Conservation (phyloP, 2,113 vertebrate species). For the Callionymus lyra region DNA sequence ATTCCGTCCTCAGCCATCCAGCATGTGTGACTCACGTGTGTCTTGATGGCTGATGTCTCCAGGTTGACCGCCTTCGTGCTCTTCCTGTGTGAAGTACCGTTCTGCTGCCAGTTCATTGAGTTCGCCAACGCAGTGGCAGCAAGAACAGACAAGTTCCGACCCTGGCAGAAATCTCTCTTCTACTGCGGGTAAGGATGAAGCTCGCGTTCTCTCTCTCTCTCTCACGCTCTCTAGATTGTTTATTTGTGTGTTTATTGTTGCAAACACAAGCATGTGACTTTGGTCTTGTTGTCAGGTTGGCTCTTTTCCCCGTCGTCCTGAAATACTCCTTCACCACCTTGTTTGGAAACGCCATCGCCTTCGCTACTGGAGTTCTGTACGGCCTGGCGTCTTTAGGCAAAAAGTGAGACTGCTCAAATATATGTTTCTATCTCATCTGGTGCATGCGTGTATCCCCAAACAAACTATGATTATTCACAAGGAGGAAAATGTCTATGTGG, state of each 20-base stretch:
- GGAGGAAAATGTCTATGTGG: too few relatives aligned
- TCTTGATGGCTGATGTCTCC: slow-evolving; percentile 12
- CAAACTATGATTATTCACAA: too few relatives aligned
- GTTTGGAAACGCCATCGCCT: slow-evolving; percentile 86
- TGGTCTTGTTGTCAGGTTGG: slow-evolving; percentile 75
- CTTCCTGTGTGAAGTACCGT: slow-evolving; percentile 88
- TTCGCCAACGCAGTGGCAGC: slow-evolving; percentile 78
- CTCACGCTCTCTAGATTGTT: not conserved
- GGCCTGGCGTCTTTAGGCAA: slow-evolving; percentile 87
- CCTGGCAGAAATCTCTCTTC: slow-evolving; percentile 91
- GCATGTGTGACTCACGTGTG: not conserved
- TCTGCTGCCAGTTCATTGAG: slow-evolving; percentile 95
- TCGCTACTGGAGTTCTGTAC: slow-evolving; percentile 87
- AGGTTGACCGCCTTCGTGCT: slow-evolving; percentile 86
- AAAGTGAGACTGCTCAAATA: slow-evolving; percentile 68
- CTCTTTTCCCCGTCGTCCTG: slow-evolving; percentile 76
- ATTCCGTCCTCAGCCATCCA: not conserved
- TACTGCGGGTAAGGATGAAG: slow-evolving; percentile 83
- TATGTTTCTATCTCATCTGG: slow-evolving; percentile 16
- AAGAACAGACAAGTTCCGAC: slow-evolving; percentile 74
- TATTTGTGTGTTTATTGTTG: not conserved
- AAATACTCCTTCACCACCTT: slow-evolving; percentile 85
- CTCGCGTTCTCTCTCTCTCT: slow-evolving; percentile 1
- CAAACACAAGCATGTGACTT: not conserved
- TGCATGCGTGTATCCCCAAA: too few relatives aligned